phyloP scores from a whole-genome alignment of 2,113 vertebrate genomes.

The Gnathonemus echidnorhynchus region DNA sequence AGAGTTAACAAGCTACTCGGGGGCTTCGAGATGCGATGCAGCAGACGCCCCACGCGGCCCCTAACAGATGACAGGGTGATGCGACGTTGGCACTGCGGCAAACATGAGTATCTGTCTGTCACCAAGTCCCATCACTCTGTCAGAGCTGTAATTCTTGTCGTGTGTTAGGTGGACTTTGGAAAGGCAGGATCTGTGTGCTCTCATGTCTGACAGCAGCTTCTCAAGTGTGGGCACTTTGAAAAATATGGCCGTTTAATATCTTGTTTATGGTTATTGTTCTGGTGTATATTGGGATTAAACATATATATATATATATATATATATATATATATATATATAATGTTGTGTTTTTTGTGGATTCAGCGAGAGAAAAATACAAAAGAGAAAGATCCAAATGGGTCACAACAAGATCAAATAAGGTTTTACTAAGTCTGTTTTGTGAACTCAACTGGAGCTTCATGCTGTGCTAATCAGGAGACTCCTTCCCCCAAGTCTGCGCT shows the following conservation, averaged over 20 bases:
- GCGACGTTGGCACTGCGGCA: background rate
- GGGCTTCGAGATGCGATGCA: background rate
- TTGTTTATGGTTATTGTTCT: background rate
- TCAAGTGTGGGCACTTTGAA: background rate
- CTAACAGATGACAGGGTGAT: background rate
- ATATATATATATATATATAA: too few relatives aligned
- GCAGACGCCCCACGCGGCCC: background rate
- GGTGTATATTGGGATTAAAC: background rate
- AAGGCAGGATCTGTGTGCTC: background rate
- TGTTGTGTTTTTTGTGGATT: background rate
- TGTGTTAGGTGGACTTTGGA: background rate
- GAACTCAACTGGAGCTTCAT: background rate
- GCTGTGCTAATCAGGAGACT: background rate
- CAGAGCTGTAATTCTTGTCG: background rate
- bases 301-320: background rate
- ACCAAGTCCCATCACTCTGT: background rate
- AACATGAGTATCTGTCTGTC: background rate
- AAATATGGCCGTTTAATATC: background rate
- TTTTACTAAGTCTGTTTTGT: background rate
- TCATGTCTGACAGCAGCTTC: background rate
- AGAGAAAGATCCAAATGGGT: background rate
- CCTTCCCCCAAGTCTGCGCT: background rate
- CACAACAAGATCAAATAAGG: background rate
- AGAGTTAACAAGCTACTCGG: constrained; percentile 66
- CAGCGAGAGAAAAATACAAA: background rate